A percentile compares a stretch with the other conserved stretches of the same genome.
These are phyloP conservation scores for Aphelenchoides fujianensis DNA, from an alignment of 1,140 invertebrate species.

Conservation along the genomic window DNA sequence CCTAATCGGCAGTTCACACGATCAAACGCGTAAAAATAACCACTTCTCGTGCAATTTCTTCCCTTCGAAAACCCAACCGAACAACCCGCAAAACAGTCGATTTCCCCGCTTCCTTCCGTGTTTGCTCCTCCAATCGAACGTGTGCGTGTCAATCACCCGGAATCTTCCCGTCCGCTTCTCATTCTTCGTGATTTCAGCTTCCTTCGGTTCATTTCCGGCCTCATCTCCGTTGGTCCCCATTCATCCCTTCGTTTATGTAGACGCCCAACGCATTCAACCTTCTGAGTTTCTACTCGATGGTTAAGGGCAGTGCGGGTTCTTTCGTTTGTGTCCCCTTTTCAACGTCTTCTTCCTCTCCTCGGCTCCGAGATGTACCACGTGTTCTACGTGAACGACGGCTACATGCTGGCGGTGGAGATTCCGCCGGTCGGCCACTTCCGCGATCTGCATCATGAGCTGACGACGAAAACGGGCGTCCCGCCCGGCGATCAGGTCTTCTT, in stretches of 20 bases:
- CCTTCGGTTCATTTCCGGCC: background rate
- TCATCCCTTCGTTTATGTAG: background rate
- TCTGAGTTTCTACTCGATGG: background rate
- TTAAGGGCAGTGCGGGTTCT: background rate
- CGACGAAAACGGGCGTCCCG: background rate
- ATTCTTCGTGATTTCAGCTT: no score
- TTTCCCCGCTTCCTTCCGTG: no score
- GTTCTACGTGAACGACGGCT: conserved; percentile 46
- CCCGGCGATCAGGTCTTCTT: conserved; percentile 32
- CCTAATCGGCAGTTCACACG: no score
- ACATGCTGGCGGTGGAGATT: conserved; percentile 40
- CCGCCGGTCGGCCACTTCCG: conserved; percentile 37
- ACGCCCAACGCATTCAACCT: background rate
- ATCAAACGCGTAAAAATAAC: no score
- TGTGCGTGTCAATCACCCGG: background rate
- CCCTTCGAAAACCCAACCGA: no score
- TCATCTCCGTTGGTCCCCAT: background rate
- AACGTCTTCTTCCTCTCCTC: background rate
- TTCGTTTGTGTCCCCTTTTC: no score
- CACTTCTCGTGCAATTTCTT: no score
- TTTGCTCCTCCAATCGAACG: no score
- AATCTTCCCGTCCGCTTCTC: background rate
- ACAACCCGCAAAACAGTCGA: no score
- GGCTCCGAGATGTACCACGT: conserved; percentile 42
- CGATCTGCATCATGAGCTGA: conserved; percentile 34